Conservation (phyloP, 2,797 vertebrate genomes). For the Muscicapa comitata region DNA sequence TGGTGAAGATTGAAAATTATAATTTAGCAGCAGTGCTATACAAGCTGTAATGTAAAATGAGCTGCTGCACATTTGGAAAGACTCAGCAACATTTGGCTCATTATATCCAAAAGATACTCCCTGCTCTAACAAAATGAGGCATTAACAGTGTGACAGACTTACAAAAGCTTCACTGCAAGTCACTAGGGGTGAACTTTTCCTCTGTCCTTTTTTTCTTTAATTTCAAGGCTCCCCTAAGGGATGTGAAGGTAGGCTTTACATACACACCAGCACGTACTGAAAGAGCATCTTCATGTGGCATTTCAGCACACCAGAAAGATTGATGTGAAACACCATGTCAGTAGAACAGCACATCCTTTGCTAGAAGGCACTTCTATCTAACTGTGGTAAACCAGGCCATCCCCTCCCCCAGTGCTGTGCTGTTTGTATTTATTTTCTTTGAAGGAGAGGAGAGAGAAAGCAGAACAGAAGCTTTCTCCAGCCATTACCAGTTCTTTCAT, state of each 20-base stretch:
- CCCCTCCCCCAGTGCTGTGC: neutral
- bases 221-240: neutral
- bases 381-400: neutral
- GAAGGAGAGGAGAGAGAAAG: neutral
- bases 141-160: neutral
- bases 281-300: neutral
- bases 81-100: neutral
- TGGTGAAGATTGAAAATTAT: neutral
- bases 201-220: neutral
- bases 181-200: neutral
- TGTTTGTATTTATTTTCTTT: conserved; percentile 2
- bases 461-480: neutral
- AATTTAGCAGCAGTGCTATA: neutral
- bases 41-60: neutral
- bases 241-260: neutral
- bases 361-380: conserved; percentile 12
- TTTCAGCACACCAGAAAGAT: neutral
- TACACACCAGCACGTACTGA: neutral
- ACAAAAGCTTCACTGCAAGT: neutral
- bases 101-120: neutral
- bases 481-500: neutral
- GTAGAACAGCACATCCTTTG: neutral
- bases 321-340: neutral
- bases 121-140: neutral
- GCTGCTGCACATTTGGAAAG: neutral